Percentiles rank a stretch among this genome's conserved stretches.
These are phyloP conservation scores for Halcyon leucocephala DNA, from an alignment of 2,797 vertebrate species.

Conservation along the genomic window DNA sequence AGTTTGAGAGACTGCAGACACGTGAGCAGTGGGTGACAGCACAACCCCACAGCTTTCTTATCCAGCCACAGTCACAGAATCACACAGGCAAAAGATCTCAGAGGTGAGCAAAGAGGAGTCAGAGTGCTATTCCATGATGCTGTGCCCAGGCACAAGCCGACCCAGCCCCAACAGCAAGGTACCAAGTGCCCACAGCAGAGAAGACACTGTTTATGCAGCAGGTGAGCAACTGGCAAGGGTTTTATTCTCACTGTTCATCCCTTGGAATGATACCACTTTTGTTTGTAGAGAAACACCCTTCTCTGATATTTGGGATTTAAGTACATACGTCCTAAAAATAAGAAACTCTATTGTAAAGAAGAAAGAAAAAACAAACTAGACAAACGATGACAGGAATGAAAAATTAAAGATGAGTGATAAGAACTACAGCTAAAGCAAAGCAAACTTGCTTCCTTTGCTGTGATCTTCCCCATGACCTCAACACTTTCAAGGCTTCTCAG, in stretches of 20 bases:
- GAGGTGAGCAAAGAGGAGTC: not conserved
- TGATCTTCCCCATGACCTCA: not conserved
- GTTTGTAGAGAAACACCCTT: not conserved
- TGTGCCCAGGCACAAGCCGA: not conserved
- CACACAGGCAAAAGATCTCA: not conserved
- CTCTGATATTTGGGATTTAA: not conserved
- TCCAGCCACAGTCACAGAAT: not conserved
- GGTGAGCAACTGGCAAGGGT: not conserved
- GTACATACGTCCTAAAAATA: not conserved
- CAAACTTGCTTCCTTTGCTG: not conserved
- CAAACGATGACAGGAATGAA: not conserved
- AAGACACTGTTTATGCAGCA: not conserved
- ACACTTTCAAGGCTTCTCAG: not conserved
- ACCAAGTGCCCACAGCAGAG: not conserved
- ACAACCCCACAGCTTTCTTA: rapidly evolving
- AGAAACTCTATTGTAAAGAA: not conserved
- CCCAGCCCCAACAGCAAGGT: not conserved
- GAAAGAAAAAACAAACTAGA: not conserved
- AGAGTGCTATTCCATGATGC: not conserved
- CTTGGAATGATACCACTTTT: not conserved
- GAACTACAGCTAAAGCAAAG: not conserved
- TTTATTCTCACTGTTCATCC: not conserved
- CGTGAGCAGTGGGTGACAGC: rapidly evolving
- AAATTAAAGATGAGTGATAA: not conserved
- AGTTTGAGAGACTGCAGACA: not conserved